Base-by-base conservation (phyloP, 1,140 invertebrate genomes). In the Probaryconus sp. region DNA sequence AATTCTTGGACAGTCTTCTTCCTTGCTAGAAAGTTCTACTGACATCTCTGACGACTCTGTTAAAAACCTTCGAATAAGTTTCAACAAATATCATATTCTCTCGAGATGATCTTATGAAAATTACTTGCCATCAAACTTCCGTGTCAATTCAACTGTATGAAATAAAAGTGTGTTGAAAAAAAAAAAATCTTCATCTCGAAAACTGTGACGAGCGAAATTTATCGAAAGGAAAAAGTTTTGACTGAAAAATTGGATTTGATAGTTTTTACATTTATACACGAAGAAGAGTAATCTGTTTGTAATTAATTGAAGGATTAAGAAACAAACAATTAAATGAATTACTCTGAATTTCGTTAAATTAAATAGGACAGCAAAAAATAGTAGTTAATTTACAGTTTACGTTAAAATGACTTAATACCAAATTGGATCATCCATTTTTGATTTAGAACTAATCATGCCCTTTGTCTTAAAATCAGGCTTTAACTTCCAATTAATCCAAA, bases 31-130 rank as follows among this genome's bases (percentile, higher is more conserved):
- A 69, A 69, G 55, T 69, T 69, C 45, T 13, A 53, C 28, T 60
- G 55, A 60, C 53, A 43, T 69, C 17, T 60, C 45, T 38, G 65
- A 69, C 65, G 60, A 60, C 53, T 60, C 47, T 45, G 65, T 69
- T 69, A 69, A 69, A 69, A 69, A 69, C 37, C 55, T 60, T 53
- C 47, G 47, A 53, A 53, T 69, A 69, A 69, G 30, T 69, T 69
- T 47, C 65, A 45, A 60, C 65, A 60, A 69, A 69, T 69, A 69
- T 60, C 30, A 53, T 69, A 60, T 67, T 67, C 51, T 42, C 53
- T n/a, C 10, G 37, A 13, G 45, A 51, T 68, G 64, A 68, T 68
- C 53, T 68, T 51, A 58, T 58, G 64, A 68, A 68, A 68, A 68
- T 68, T 58, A 68, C 64, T 68, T 68, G 37, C 45, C 21, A 68